Base-by-base conservation (phyloP, 2,113 vertebrate genomes). In the Excalfactoria chinensis region DNA sequence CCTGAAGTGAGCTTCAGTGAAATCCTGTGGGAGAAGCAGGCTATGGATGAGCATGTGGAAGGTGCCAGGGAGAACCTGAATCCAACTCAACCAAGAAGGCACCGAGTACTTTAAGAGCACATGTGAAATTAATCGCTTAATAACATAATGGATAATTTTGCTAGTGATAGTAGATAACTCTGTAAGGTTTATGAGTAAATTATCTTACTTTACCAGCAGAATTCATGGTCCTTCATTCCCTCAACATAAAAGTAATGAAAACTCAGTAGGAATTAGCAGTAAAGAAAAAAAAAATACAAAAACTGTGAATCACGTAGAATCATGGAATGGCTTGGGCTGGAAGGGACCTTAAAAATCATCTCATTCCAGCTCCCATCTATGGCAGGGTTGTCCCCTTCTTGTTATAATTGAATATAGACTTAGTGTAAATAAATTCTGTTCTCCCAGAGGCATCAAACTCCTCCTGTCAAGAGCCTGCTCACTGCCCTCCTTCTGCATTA, bases 361-460 rank as follows among this genome's bases (percentile, higher is more conserved):
- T 32, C 32, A 30, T 56, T 56, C 17, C 9, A 56, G 10, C 28
- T 17, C 53, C 53, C 53, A 30, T 25, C 28, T 1, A 5, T 56
- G 53, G 53, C 53, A 56, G 30, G 30, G 17, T 56, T 56, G 53
- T 28, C 30, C 43, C 35, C 75, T 53, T 89, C 68, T 92, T 74
- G 68, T 93, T 89, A n/a, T 74, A 67, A 53, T 15, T 90, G 76
- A 85, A 63, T 86, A 81, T 26, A 78, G 77, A 86, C 58, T 76
- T 87, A 62, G 16, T 48, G 58, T 63, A 93, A 96, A 93, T 91
- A 14, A 93, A 92, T 93, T 95, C 90, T 78, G 25, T 87, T 95
- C 94, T 95, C 90, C 84, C 53, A 89, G 88, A 94, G 72, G 81
- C 84, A 93, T 92, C 91, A 92, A 67, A 92, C 72, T 95, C 69